Percentiles rank a stretch among this genome's conserved stretches.
Evolutionary conservation across 1,140 invertebrate genomes (phyloP).

Genomic region (Drosophila truncata): DNA sequence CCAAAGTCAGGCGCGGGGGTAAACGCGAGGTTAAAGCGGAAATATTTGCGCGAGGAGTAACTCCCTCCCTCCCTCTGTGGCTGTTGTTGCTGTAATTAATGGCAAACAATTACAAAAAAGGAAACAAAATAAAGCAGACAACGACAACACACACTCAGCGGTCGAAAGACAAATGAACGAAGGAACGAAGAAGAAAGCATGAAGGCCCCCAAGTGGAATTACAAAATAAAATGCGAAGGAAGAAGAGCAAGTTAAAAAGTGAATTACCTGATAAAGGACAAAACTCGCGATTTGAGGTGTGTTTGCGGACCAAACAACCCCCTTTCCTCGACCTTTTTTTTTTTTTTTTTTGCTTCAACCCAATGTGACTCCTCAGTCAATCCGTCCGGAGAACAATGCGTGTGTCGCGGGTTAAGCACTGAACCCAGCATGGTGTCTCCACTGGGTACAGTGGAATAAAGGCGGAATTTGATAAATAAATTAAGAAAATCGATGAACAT

Average conservation of each 20-base stretch:
- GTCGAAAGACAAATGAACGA: conserved; percentile 21
- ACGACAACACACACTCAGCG: conserved; percentile 21
- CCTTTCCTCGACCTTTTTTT: not conserved
- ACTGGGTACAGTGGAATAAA: conserved; percentile 9
- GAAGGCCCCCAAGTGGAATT: conserved; percentile 56
- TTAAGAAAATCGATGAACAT: not conserved
- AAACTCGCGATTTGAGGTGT: conserved; percentile 81
- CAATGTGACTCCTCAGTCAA: conserved; percentile 18
- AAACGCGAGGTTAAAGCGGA: conserved; percentile 63
- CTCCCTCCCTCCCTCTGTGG: conserved; percentile 9
- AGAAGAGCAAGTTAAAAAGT: conserved; percentile 81
- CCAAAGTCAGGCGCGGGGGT: conserved; percentile 17
- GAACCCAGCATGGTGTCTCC: conserved; percentile 33
- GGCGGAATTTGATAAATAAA: not conserved
- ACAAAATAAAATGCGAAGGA: conserved; percentile 79
- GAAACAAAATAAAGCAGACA: conserved; percentile 25
- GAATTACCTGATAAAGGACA: conserved; percentile 83
- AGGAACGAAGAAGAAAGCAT: conserved; percentile 20
- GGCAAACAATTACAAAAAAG: conserved; percentile 80
- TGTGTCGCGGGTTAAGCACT: conserved; percentile 47
- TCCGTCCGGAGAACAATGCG: conserved; percentile 38
- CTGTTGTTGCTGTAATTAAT: conserved; percentile 77
- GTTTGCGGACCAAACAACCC: conserved; percentile 43
- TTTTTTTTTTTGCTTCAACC: not conserved
- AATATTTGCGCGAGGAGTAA: conserved; percentile 62